Evolutionary conservation across 2,888 invertebrate genomes (phyloP), one percentile per base, ranked within the genome.

Genomic region (Drosophila hawaiiensis): DNA sequence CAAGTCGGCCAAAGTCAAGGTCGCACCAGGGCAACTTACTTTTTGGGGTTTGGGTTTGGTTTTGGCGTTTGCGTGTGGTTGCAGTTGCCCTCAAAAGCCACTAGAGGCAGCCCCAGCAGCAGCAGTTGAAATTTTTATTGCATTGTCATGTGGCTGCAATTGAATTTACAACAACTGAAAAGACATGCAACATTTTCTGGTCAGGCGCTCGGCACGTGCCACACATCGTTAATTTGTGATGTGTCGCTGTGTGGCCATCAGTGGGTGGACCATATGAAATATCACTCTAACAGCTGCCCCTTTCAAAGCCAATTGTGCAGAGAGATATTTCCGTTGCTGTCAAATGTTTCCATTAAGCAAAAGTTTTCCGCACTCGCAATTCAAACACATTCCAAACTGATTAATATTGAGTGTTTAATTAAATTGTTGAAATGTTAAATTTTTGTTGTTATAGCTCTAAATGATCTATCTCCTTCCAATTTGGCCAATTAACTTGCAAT

Each of bases 181-280:
- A 37, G 78, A 78, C 89, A 86, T 85, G 89, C 89, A 84, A 85
- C 89, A 74, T 80, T 89, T 78, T 89, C 82, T 73, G 89, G 87
- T 84, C 70, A 76, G 70, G 72, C 72, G 52, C 47, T 62, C 67
- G 77, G 78, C 87, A 85, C 84, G 84, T 86, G 78, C 71, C 67
- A 67, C 67, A 65, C 72, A 16, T 47, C 33, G 47, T 53, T 73
- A 63, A 73, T 62, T 53, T 65, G 22, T 54, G 37, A 41, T 49
- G 14, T 53, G 33, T 47, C 4, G 28, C 19, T 35, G 54, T 35
- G 25, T 12, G 54, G 25, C 35, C 49, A 37, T 16, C 49, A 37
- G n/a, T 53, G 39, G 22, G 22, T 58, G 56, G 49, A 29, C 19
- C 54, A 54, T 41, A 25, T 60, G 59, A 56, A 37, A 75, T 61